Evolutionary conservation across 2,113 vertebrate species (phyloP).

Genomic region (Callaeas wilsoni): DNA sequence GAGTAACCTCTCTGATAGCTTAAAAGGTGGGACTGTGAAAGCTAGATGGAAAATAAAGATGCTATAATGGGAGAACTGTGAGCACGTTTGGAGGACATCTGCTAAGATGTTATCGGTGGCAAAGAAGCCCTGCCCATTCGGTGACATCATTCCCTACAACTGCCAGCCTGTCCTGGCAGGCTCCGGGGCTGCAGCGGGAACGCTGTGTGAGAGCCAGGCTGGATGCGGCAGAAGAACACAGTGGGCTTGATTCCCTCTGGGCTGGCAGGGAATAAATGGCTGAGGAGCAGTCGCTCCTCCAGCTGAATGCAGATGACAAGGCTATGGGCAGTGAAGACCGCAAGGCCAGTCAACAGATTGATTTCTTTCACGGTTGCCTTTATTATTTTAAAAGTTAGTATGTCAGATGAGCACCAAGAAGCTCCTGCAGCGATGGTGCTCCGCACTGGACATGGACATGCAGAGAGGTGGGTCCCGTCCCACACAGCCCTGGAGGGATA

Average conservation of each 20-base stretch:
- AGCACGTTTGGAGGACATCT: conserved; percentile 5
- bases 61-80: not conserved
- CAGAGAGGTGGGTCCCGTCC: not conserved
- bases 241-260: not conserved
- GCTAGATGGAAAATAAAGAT: not conserved
- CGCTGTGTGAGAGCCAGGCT: not conserved
- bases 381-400: not conserved
- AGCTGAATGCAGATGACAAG: not conserved
- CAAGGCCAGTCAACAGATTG: not conserved
- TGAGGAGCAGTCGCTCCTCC: not conserved
- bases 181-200: conserved; percentile 31
- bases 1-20: not conserved
- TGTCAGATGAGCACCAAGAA: not conserved
- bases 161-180: conserved; percentile 43
- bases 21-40: not conserved
- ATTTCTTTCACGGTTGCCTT: not conserved
- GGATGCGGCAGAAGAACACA: not conserved
- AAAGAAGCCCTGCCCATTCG: not conserved
- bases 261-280: not conserved
- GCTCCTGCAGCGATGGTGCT: not conserved
- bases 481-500: not conserved
- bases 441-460: too few relatives aligned
- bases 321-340: not conserved
- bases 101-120: not conserved
- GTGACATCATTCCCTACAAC: conserved; percentile 36